Base-by-base conservation (phyloP, 2,113 vertebrate genomes). In the Melanotaenia duboulayi region DNA sequence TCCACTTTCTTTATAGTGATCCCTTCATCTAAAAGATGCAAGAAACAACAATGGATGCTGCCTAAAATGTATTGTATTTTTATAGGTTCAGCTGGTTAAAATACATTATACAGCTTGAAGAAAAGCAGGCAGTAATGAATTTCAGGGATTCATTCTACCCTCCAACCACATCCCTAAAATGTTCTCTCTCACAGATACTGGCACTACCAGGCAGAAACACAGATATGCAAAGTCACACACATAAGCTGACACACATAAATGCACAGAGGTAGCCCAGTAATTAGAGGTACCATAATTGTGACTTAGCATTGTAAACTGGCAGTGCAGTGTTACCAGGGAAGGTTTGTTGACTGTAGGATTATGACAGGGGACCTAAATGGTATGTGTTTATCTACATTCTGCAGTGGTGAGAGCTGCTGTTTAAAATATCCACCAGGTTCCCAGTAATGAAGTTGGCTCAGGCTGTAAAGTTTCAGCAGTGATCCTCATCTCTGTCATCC, bases 301-400 rank as follows among this genome's bases (percentile, higher is more conserved):
- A 87, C 89, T 72, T 89, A 71, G 82, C 82, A 75, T 83, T 84
- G 82, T 87, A 87, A 87, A 91, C 73, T 71, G 72, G 62, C 57
- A 19, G 76, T 28, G 68, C 89, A 57, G 57, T 74, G 82, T 91
- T 90, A 80, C 90, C 89, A 87, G 70, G 88, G 82, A 90, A 89
- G 85, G 76, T 83, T 82, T 88, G 85, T 90, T 90, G 85, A 90
- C 87, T 87, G 70, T 82, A 64, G 62, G 72, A 82, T 88, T 89
- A 87, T 89, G 78, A 85, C 74, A 81, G 82, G 73, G 84, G 86
- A 82, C 69, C 51, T 83, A 89, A 86, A 91, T 74, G 82, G 81
- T 68, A 88, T 91, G 88, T 91, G 85, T 90, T 92, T 92, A 86
- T 87, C 87, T 84, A 82, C 87, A 85, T 91, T 91, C 85, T 90